phyloP scores from a whole-genome alignment of 2,888 invertebrate genomes.

The Cheilosia pagana region DNA sequence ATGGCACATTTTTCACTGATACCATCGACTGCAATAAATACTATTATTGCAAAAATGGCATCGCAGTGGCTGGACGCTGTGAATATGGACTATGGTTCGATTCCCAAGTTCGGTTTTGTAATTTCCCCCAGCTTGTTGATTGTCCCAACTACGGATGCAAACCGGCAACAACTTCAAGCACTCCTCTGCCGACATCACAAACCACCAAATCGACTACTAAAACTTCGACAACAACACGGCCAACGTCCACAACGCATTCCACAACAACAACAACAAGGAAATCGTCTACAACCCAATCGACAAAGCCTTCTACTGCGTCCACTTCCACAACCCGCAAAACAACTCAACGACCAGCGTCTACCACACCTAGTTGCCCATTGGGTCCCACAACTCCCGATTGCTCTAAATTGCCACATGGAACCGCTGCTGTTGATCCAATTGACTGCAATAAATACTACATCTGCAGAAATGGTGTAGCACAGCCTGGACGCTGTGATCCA shows the following conservation, averaged over 20 bases:
- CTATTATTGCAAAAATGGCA: conserved; percentile 25
- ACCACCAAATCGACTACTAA: not conserved
- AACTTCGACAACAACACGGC: not conserved
- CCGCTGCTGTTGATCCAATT: conserved; percentile 5
- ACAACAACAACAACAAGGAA: not conserved
- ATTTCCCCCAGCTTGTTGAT: conserved; percentile 13
- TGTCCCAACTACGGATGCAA: conserved; percentile 50
- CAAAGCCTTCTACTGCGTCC: not conserved
- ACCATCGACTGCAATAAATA: conserved; percentile 47
- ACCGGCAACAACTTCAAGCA: not conserved
- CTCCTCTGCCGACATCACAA: not conserved
- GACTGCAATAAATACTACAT: conserved; percentile 60
- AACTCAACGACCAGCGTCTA: not conserved
- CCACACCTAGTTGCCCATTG: conserved; percentile 16
- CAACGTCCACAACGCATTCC: not conserved
- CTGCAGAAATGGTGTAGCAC: conserved; percentile 31
- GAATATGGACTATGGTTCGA: conserved; percentile 44
- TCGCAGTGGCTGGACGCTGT: not conserved
- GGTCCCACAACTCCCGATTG: conserved; percentile 31
- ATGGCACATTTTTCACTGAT: conserved; percentile 13
- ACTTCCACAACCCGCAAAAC: not conserved
- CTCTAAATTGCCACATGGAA: not conserved
- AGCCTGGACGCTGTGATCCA: not conserved
- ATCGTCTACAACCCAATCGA: not conserved
- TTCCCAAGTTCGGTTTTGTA: conserved; percentile 2